Conservation (phyloP, 2,888 invertebrate genomes). For the Lasiommata megera region DNA sequence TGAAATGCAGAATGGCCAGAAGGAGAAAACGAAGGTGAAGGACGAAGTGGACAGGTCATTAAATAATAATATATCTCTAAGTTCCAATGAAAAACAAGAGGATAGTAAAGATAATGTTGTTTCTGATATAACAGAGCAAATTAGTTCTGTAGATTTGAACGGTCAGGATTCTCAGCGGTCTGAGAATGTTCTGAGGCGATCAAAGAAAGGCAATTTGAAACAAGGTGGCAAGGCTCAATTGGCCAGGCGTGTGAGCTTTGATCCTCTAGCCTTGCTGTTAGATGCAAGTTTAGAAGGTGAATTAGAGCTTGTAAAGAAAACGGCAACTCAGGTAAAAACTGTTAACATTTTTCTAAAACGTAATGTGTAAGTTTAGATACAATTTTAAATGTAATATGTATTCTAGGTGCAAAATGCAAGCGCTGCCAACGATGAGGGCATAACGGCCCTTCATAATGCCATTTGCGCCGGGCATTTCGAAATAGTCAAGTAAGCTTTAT, state of each 20-base stretch:
- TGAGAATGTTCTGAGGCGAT: conserved; percentile 82
- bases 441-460: conserved; percentile 99
- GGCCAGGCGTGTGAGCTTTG: conserved; percentile 95
- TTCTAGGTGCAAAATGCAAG: conserved; percentile 94
- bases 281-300: conserved; percentile 99
- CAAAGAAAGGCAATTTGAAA: conserved; percentile 91
- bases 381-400: background rate
- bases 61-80: conserved; percentile 52
- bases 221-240: conserved; percentile 87
- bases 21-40: conserved; percentile 58
- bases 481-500: conserved; percentile 90
- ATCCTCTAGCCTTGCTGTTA: conserved; percentile 96
- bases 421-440: conserved; percentile 99
- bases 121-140: conserved; percentile 73
- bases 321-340: conserved; percentile 89
- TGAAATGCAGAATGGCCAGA: conserved; percentile 57
- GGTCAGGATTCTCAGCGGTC: conserved; percentile 79
- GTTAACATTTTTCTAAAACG: background rate
- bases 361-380: background rate
- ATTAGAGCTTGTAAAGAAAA: conserved; percentile 96
- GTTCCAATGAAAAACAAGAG: conserved; percentile 60
- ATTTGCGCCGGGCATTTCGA: conserved; percentile 99
- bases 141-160: conserved; percentile 75
- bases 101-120: conserved; percentile 66
- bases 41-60: conserved; percentile 72